These are phyloP conservation scores for Didymodactylos carnosus DNA, from an alignment of 2,888 invertebrate species.

Conservation along the genomic window DNA sequence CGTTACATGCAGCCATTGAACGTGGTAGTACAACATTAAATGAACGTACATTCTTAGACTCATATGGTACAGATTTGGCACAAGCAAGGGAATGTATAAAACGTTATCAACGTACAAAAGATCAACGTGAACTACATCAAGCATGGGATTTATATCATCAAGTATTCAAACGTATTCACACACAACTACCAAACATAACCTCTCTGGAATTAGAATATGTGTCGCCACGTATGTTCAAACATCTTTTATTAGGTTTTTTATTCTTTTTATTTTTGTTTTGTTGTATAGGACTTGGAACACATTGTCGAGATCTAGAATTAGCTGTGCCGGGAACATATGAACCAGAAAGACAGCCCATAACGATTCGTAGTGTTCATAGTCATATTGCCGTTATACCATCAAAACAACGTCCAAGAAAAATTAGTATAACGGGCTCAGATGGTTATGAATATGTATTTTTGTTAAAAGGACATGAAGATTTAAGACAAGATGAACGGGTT, in stretches of 20 bases:
- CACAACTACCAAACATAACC: constrained; percentile 25
- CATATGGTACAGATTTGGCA: constrained; percentile 74
- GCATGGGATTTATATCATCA: constrained; percentile 94
- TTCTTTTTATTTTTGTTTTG: no score
- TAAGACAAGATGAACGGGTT: constrained; percentile 90
- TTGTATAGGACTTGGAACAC: background rate
- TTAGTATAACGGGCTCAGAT: constrained; percentile 72
- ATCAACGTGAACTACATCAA: constrained; percentile 74
- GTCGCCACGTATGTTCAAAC: constrained; percentile 66
- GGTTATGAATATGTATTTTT: constrained; percentile 96
- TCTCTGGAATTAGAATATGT: constrained; percentile 57
- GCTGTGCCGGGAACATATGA: constrained; percentile 94
- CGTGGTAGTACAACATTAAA: constrained; percentile 82
- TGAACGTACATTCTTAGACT: constrained; percentile 68
- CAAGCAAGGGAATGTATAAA: constrained; percentile 91
- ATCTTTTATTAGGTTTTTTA: no score
- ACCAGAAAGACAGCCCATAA: constrained; percentile 54
- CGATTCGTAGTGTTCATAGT: constrained; percentile 70
- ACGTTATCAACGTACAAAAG: constrained; percentile 59
- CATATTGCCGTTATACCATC: constrained; percentile 86
- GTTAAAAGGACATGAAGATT: constrained; percentile 92
- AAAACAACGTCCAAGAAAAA: constrained; percentile 84
- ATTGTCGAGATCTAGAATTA: constrained; percentile 72
- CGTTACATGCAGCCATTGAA: constrained; percentile 76
- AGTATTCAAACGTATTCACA: constrained; percentile 9